Conservation (phyloP, 2,888 invertebrate species). For the Harpagoxenus sublaevis region DNA sequence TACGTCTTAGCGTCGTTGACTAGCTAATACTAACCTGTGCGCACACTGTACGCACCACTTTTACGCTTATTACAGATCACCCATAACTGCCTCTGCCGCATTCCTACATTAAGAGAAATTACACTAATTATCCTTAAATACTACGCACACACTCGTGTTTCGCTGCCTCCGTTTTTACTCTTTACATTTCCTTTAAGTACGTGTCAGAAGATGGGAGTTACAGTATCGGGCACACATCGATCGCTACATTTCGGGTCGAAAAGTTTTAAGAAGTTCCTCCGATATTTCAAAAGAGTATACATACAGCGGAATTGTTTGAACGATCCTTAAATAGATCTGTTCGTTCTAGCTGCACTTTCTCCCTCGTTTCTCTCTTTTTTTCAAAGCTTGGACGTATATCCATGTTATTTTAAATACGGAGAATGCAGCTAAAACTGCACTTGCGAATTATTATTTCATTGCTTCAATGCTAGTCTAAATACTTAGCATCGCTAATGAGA, state of each 20-base stretch:
- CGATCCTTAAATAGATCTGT: not conserved
- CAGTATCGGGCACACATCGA: slow-evolving; percentile 43
- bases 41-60: slow-evolving; percentile 47
- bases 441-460: not conserved
- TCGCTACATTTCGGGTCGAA: not conserved
- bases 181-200: slow-evolving; percentile 61
- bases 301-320: slow-evolving; percentile 17
- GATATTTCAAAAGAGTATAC: slow-evolving; percentile 27
- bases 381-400: not conserved
- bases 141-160: slow-evolving; percentile 51
- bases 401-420: not conserved
- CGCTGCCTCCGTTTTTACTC: slow-evolving; percentile 41
- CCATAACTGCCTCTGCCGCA: slow-evolving; percentile 40
- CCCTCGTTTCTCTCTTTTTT: not conserved
- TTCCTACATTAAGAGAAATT: slow-evolving; percentile 54
- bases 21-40: slow-evolving; percentile 80
- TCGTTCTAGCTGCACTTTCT: not conserved
- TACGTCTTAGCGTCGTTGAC: slow-evolving; percentile 73
- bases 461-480: not conserved
- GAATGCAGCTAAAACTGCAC: slow-evolving; percentile 1
- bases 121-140: slow-evolving; percentile 68
- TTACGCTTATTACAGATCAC: slow-evolving; percentile 37
- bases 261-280: slow-evolving; percentile 63
- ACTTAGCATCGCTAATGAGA: not conserved
- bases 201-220: slow-evolving; percentile 49